phyloP scores from a whole-genome alignment of 2,888 invertebrate species.

The Nebria salina region DNA sequence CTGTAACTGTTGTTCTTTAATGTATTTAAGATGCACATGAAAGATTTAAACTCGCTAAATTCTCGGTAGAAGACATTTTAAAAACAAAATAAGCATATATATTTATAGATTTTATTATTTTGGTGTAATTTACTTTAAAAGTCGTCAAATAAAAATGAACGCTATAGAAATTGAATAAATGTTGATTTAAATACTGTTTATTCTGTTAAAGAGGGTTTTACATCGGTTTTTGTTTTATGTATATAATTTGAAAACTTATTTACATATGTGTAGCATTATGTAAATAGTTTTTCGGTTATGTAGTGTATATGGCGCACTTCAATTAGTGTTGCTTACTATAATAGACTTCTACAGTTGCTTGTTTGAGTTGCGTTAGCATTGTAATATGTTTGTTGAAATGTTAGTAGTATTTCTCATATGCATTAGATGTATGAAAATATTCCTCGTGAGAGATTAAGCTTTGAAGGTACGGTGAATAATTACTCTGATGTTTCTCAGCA shows the following conservation, averaged over 20 bases:
- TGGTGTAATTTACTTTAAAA: too few species aligned
- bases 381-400: background rate
- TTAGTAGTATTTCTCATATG: background rate
- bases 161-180: too few species aligned
- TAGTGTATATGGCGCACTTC: background rate
- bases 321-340: slow-evolving; percentile 12
- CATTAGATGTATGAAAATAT: background rate
- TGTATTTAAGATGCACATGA: too few species aligned
- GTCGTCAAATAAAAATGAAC: too few species aligned
- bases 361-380: background rate
- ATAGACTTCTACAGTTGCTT: background rate
- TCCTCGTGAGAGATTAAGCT: background rate
- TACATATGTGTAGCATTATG: background rate
- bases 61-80: too few species aligned
- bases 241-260: background rate
- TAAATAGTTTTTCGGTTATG: slow-evolving; percentile 2
- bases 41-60: too few species aligned
- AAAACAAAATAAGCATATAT: too few species aligned
- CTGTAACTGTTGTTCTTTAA: too few species aligned
- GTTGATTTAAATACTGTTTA: too few species aligned
- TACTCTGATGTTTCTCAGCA: background rate
- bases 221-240: too few species aligned
- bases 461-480: background rate
- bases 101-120: too few species aligned
- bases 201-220: too few species aligned